Conservation (phyloP, 2,113 vertebrate species). For the Diglossa brunneiventris region DNA sequence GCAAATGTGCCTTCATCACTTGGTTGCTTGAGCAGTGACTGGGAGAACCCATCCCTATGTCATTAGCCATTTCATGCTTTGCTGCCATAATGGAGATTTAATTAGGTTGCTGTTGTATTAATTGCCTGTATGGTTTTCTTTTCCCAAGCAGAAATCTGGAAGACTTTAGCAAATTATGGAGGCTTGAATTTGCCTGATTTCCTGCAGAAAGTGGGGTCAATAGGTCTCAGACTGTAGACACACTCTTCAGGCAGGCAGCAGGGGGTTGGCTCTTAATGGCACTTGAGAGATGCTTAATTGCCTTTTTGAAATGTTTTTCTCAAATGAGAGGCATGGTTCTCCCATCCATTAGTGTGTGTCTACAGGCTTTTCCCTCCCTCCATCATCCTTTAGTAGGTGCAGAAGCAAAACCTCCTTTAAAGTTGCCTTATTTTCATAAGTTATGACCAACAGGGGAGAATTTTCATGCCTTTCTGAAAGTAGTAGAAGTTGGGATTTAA, state of each 20-base stretch:
- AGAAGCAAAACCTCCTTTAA: not conserved
- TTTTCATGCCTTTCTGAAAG: not conserved
- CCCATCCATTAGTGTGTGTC: constrained; percentile 45
- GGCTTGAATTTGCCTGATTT: constrained; percentile 77
- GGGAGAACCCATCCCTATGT: constrained; percentile 16
- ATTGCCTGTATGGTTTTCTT: constrained; percentile 72
- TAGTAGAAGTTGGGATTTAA: not conserved
- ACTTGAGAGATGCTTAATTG: constrained; percentile 78
- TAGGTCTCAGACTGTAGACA: constrained; percentile 84
- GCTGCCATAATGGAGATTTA: constrained; percentile 60
- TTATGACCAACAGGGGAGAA: not conserved
- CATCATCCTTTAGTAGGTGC: not conserved
- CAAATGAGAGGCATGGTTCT: constrained; percentile 49
- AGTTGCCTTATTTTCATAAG: not conserved
- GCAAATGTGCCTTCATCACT: not conserved
- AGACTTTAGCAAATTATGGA: constrained; percentile 78
- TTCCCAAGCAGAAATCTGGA: constrained; percentile 69
- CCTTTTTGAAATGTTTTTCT: constrained; percentile 71
- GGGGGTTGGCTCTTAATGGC: constrained; percentile 76
- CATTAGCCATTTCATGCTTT: constrained; percentile 50
- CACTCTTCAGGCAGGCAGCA: constrained; percentile 76
- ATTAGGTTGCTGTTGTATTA: constrained; percentile 68
- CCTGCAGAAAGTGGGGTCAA: constrained; percentile 81
- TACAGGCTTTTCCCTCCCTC: not conserved
- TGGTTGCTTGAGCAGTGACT: not conserved